Evolutionary conservation across 2,113 vertebrate species (phyloP).

Genomic region (Protomyctophum bolini): DNA sequence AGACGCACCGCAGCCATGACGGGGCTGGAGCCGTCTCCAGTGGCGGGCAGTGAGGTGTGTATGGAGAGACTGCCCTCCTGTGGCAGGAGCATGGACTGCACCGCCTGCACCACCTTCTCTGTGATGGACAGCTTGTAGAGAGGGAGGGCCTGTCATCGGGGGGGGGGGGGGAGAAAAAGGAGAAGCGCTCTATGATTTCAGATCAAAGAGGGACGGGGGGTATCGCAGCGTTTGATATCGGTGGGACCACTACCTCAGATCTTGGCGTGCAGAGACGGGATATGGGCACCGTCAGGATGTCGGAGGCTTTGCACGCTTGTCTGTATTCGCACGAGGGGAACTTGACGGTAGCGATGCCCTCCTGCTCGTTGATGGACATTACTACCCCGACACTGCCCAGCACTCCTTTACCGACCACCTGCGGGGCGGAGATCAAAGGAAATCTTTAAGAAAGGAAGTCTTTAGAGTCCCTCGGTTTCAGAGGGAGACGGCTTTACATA

Average conservation of each 20-base stretch:
- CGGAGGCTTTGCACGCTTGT: slow-evolving; percentile 92
- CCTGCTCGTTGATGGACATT: slow-evolving; percentile 97
- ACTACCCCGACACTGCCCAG: slow-evolving; percentile 92
- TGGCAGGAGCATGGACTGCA: slow-evolving; percentile 99
- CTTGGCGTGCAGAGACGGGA: slow-evolving; percentile 95
- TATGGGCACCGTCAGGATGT: slow-evolving; percentile 92
- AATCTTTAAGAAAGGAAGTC: neutral
- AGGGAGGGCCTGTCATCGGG: slow-evolving; percentile 87
- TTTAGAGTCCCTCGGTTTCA: no score
- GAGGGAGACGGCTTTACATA: neutral
- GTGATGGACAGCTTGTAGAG: slow-evolving; percentile 99
- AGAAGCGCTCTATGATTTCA: slow-evolving; percentile 12
- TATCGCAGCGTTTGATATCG: neutral
- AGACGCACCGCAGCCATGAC: slow-evolving; percentile 97
- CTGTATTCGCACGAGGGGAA: slow-evolving; percentile 92
- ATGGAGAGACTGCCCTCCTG: slow-evolving; percentile 99
- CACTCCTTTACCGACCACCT: slow-evolving; percentile 96
- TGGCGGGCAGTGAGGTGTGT: slow-evolving; percentile 95
- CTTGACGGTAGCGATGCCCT: slow-evolving; percentile 96
- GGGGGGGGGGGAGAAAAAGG: neutral
- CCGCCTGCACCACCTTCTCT: slow-evolving; percentile 98
- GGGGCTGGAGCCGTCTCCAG: slow-evolving; percentile 95
- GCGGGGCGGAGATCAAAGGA: slow-evolving; percentile 7
- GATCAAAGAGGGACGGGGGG: neutral
- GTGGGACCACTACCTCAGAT: slow-evolving; percentile 86